Conservation (phyloP, 1,140 invertebrate species). For the Chionoecetes opilio region DNA sequence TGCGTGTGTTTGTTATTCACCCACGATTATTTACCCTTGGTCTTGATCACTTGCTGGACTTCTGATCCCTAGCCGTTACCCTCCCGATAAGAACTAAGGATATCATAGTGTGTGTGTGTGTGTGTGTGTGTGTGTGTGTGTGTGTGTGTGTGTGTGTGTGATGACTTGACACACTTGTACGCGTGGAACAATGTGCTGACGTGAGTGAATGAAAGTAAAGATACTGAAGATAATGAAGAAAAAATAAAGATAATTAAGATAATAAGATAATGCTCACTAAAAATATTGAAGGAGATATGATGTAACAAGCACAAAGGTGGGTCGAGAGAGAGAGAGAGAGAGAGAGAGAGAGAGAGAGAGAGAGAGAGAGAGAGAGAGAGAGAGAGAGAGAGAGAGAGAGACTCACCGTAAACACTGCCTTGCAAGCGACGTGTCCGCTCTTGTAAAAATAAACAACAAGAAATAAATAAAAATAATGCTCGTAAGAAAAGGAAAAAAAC, state of each 20-base stretch:
- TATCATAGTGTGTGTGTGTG: not conserved
- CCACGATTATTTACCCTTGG: too few species aligned
- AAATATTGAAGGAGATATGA: too few species aligned
- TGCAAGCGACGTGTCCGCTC: conserved; percentile 34
- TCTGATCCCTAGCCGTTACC: too few species aligned
- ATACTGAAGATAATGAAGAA: too few species aligned
- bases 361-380: conserved; percentile 8
- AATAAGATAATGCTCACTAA: too few species aligned
- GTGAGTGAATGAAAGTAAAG: too few species aligned
- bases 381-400: conserved; percentile 14
- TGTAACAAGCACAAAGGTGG: not conserved
- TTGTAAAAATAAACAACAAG: conserved; percentile 22
- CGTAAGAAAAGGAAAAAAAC: not conserved
- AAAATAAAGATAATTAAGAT: too few species aligned
- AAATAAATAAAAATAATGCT: conserved; percentile 8
- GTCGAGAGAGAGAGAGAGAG: not conserved
- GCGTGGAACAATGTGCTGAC: too few species aligned
- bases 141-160: not conserved
- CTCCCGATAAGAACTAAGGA: too few species aligned
- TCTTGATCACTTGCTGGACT: too few species aligned
- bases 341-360: not conserved
- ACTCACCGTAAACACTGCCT: conserved; percentile 60
- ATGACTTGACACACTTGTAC: too few species aligned
- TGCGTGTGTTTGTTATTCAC: too few species aligned
- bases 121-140: conserved; percentile 47